A percentile compares a stretch with the other conserved stretches of the same genome.
phyloP scores from a whole-genome alignment of 2,888 invertebrate species.

The Rotaria sp. region DNA sequence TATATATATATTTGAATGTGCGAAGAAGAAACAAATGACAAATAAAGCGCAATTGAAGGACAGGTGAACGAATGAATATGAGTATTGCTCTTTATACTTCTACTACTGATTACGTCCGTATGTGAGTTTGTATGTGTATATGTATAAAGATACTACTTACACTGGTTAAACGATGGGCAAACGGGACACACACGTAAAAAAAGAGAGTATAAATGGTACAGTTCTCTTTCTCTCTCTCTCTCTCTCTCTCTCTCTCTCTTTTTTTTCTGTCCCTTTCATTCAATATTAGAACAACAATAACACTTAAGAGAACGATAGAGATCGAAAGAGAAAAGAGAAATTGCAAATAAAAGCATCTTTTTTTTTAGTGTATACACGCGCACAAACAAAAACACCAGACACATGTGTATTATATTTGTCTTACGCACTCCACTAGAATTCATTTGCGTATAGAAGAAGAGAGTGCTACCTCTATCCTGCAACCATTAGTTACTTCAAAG shows the following conservation, averaged over 20 bases:
- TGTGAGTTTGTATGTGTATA: not conserved
- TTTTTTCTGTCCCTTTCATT: not conserved
- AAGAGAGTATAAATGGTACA: not conserved
- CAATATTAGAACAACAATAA: not conserved
- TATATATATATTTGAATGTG: not conserved
- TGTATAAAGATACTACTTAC: not conserved
- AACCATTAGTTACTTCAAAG: not conserved
- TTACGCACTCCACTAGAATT: not conserved
- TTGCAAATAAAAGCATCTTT: slow-evolving; percentile 5
- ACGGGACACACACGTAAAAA: not conserved
- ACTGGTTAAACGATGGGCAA: not conserved
- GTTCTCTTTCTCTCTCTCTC: not conserved
- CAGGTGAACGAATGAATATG: not conserved
- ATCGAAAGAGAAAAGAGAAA: not conserved
- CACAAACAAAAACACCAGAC: not conserved
- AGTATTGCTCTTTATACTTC: not conserved
- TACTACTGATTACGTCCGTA: not conserved
- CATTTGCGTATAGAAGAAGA: not conserved
- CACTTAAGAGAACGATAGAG: slow-evolving; percentile 4
- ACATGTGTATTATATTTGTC: not conserved
- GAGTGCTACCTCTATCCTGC: not conserved
- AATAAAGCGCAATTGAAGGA: slow-evolving; percentile 2
- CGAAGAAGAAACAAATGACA: not conserved
- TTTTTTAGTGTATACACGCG: not conserved
- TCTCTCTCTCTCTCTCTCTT: not conserved